A percentile compares a stretch with the other conserved stretches of the same genome.
phyloP scores from a whole-genome alignment of 2,888 invertebrate species.

The Drosophila mayaguana region DNA sequence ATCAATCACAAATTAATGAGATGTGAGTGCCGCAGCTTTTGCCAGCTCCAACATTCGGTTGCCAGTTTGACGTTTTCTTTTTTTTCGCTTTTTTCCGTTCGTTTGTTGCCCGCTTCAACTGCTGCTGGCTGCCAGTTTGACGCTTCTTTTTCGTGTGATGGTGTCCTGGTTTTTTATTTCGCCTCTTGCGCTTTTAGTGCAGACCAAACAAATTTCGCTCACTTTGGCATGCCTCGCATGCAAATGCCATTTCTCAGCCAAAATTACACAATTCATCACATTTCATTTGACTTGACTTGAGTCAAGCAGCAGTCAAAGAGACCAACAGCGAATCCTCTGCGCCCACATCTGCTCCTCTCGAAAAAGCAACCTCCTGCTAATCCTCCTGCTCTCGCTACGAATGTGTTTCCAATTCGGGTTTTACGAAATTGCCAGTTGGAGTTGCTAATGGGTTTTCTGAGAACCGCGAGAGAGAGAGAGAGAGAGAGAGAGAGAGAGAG shows the following conservation, averaged over 20 bases:
- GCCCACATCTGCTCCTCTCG: not conserved
- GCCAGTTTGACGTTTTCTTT: slow-evolving; percentile 51
- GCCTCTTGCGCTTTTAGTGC: slow-evolving; percentile 67
- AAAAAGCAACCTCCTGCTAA: not conserved
- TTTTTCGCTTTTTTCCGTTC: not conserved
- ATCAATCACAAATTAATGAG: slow-evolving; percentile 84
- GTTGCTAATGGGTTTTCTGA: slow-evolving; percentile 51
- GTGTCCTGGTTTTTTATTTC: slow-evolving; percentile 33
- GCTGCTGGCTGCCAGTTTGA: slow-evolving; percentile 7
- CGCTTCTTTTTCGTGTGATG: slow-evolving; percentile 6
- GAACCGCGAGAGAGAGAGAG: slow-evolving; percentile 19
- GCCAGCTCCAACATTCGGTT: slow-evolving; percentile 62
- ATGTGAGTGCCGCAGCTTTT: slow-evolving; percentile 81
- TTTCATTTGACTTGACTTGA: slow-evolving; percentile 73
- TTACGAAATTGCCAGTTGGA: slow-evolving; percentile 46
- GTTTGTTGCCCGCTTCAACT: not conserved
- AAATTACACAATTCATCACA: slow-evolving; percentile 84
- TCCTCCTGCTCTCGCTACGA: slow-evolving; percentile 12
- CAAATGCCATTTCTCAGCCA: slow-evolving; percentile 77
- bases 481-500: not conserved
- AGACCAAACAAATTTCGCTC: slow-evolving; percentile 69
- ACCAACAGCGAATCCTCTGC: slow-evolving; percentile 26
- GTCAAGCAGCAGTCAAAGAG: slow-evolving; percentile 62
- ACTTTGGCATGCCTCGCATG: slow-evolving; percentile 73
- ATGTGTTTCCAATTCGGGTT: slow-evolving; percentile 54